Base-by-base conservation (phyloP, 1,140 invertebrate genomes). In the Temnothorax longispinosus region DNA sequence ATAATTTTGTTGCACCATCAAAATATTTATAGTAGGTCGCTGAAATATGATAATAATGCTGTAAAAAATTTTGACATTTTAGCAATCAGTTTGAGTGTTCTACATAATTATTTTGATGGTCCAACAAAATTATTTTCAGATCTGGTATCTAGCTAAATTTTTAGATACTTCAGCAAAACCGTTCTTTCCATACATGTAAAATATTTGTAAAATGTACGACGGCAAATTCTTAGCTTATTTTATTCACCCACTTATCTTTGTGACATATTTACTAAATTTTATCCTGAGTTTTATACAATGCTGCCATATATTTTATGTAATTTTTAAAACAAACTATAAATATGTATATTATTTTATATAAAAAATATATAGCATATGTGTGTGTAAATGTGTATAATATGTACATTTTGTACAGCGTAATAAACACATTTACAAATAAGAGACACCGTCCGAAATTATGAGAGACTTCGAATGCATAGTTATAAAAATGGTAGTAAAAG, bases 341-440 rank as follows among this genome's bases (percentile, higher is more conserved):
- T 72, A n/a, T 54, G n/a, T 50, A 52, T 52, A 71, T 52, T 54
- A 72, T 54, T 72, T 38, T 72, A 38, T 72, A 38, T 38, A 38
- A 38, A 6, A 18, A 64, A 18, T 35, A 18, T 35, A 6, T 64
- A 64, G 15, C 6, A 52, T 72, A 72, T 27, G 27, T 27, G 21
- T 52, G 47, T 11, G n/a, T 72, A 74, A 50, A 52, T 50, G 32
- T 72, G 27, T 67, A 67, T 62, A 62, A 64, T 35, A 18, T 32
- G 6, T 4, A 32, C 4, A 38, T 65, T 64, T 64, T 18, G 15
- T 35, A 35, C 2, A 38, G 18, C 35, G 3, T 65, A 64, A 64
- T 18, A 65, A 38, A 38, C n/a, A 38, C 11, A 75, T 54, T 38
- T 74, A 52, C 8, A 54, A 5, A 21, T 56, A n/a, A 41, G 15